Evolutionary conservation across 2,113 vertebrate genomes (phyloP).

Genomic region (Aphyosemion australe): DNA sequence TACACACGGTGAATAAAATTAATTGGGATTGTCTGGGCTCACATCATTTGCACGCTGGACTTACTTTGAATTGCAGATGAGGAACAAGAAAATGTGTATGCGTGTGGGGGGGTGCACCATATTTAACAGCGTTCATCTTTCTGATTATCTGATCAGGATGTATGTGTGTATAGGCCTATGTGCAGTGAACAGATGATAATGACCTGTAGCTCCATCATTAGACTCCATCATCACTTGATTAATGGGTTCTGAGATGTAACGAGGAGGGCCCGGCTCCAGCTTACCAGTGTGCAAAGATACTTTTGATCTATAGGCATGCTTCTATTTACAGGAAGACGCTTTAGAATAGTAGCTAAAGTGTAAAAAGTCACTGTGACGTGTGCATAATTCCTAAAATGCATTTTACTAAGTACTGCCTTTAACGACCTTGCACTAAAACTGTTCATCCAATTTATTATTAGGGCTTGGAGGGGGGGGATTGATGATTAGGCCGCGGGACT

Average conservation of each 20-base stretch:
- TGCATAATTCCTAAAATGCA: slow-evolving; percentile 17
- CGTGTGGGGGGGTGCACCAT: slow-evolving; percentile 9
- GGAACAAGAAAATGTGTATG: slow-evolving; percentile 25
- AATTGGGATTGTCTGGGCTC: slow-evolving; percentile 68
- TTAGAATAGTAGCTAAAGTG: background rate
- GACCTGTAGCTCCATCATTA: slow-evolving; percentile 40
- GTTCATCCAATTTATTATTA: slow-evolving; percentile 53
- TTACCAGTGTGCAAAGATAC: background rate
- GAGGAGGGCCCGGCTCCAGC: background rate
- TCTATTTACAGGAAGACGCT: background rate
- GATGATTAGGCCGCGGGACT: slow-evolving; percentile 43
- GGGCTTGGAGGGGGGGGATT: slow-evolving; percentile 36
- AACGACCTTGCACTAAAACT: slow-evolving; percentile 36
- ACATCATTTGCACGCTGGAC: slow-evolving; percentile 60
- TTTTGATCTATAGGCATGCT: background rate
- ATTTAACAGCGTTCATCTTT: slow-evolving; percentile 25
- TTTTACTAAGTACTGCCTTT: slow-evolving; percentile 42
- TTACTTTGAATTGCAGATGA: slow-evolving; percentile 73
- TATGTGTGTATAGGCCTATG: background rate
- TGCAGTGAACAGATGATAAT: slow-evolving; percentile 44
- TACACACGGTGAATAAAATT: slow-evolving; percentile 71
- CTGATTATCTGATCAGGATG: slow-evolving; percentile 2
- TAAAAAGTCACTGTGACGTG: background rate
- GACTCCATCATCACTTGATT: slow-evolving; percentile 32
- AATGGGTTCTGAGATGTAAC: background rate